Base-by-base conservation (phyloP, 2,113 vertebrate genomes). In the Lampris incognitus region DNA sequence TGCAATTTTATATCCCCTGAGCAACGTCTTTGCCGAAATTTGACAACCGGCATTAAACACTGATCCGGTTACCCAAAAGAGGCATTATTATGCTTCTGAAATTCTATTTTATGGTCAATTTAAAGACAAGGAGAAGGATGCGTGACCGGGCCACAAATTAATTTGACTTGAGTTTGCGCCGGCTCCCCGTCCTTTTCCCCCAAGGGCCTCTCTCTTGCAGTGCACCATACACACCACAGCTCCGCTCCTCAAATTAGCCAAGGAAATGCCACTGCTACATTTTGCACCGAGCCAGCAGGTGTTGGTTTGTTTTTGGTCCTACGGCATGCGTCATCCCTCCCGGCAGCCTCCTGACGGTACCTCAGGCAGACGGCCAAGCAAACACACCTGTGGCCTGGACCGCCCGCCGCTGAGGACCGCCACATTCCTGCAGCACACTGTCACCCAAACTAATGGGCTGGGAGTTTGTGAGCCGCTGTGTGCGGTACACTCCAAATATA, bases 91-190 rank as follows among this genome's bases (percentile, higher is more conserved):
- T 84, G 88, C 88, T 76, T 54, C 49, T 11, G 49, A 69, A 86
- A 92, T 86, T 78, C 67, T 75, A 81, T 91, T 89, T 92, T 91
- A 83, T 79, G 85, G 89, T 75, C 81, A 70, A 90, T 91, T 92
- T 82, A 72, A 63, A 37, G 69, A 70, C 67, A 51, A 82, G 69
- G 65, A 83, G 72, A 67, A 61, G 65, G 74, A 69, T 82, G 85
- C 78, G 75, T 90, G 86, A 85, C 84, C 85, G 87, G 85, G 88
- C 82, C 64, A 79, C 76, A 82, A 87, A 91, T 91, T 69, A 79
- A 89, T 86, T 85, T 75, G 37, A 81, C 72, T 85, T 24, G 85
- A 87, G 80, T 85, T 78, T 76, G 63, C 64, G 39, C 75, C 86
- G 88, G 82, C 84, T 76, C 67, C 78, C 71, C 73, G 85, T 70